A percentile compares a stretch with the other conserved stretches of the same genome.
Conservation (phyloP, 92 coral and sea anemone species). For the Heliopora coerulea region DNA sequence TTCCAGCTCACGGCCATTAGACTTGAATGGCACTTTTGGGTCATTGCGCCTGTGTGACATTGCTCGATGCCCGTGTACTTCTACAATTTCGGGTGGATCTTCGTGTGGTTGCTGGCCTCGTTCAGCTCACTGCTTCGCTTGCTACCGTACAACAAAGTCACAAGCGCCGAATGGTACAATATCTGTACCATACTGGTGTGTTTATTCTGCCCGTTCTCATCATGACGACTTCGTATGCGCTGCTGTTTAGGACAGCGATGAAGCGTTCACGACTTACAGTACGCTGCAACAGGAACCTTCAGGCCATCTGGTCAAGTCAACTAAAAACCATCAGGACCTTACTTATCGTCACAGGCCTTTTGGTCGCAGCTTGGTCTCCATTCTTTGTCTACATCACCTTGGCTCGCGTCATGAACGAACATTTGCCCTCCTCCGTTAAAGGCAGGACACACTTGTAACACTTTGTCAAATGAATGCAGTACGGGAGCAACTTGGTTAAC, state of each 20-base stretch:
- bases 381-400: conserved; percentile 63
- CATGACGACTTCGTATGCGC: conserved; percentile 62
- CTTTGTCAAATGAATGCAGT: conserved; percentile 87
- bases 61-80: conserved; percentile 59
- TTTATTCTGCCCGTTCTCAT: conserved; percentile 63
- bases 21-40: conserved; percentile 77
- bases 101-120: conserved; percentile 72
- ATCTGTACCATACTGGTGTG: conserved; percentile 71
- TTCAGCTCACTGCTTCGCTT: conserved; percentile 68
- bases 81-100: conserved; percentile 60
- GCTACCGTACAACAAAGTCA: conserved; percentile 59
- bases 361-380: conserved; percentile 80
- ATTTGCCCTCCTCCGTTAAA: conserved; percentile 46
- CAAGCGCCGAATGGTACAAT: conserved; percentile 58
- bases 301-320: conserved; percentile 57
- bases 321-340: conserved; percentile 72
- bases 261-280: conserved; percentile 43
- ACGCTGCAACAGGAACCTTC: conserved; percentile 50
- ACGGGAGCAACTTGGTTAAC: conserved; percentile 70
- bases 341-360: conserved; percentile 65
- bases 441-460: conserved; percentile 58
- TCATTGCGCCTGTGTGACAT: conserved; percentile 77
- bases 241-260: conserved; percentile 55
- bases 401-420: conserved; percentile 55
- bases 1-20: conserved; percentile 84